These are phyloP conservation scores for Spongilla lacustris DNA, from an alignment of 37 sponge, comb jelly and placozoan species.

Conservation along the genomic window DNA sequence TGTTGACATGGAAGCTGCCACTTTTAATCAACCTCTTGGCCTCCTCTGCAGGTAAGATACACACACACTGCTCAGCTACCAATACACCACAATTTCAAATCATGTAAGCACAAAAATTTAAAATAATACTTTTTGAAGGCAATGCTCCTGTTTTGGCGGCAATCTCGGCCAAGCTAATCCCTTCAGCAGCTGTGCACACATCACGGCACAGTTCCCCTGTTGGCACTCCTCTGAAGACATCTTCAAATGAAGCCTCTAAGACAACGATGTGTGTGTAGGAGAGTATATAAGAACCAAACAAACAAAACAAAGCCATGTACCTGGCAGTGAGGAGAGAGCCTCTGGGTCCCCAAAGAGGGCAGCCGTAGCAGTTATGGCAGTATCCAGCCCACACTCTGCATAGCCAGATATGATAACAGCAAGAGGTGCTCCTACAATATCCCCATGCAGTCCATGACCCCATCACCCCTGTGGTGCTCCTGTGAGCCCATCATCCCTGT, in stretches of 20 bases:
- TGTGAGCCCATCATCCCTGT: too few species aligned
- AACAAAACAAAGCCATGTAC: slow-evolving; percentile 15
- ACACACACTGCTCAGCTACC: neutral
- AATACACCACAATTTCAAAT: neutral
- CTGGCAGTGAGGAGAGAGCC: slow-evolving; percentile 31
- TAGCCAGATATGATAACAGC: too few species aligned
- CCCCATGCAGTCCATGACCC: too few species aligned
- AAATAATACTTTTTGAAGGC: slow-evolving; percentile 26
- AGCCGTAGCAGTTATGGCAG: slow-evolving; percentile 57
- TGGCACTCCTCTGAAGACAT: slow-evolving; percentile 33
- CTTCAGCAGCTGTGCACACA: neutral
- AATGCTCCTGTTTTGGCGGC: slow-evolving; percentile 4
- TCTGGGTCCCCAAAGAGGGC: slow-evolving; percentile 60
- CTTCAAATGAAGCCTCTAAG: slow-evolving; percentile 8
- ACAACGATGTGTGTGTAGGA: too few species aligned
- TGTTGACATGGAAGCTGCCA: slow-evolving; percentile 67
- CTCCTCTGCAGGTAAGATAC: neutral
- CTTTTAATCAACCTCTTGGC: slow-evolving; percentile 25
- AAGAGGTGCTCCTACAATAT: too few species aligned
- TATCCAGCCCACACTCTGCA: slow-evolving; percentile 49
- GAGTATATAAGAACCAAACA: too few species aligned
- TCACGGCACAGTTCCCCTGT: slow-evolving; percentile 6
- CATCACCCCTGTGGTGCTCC: too few species aligned
- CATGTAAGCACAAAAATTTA: neutral
- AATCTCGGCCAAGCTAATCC: slow-evolving; percentile 1